Percentiles rank a stretch among this genome's conserved stretches.
These are phyloP conservation scores for Engystomops pustulosus DNA, from an alignment of 2,113 vertebrate species.

Conservation along the genomic window DNA sequence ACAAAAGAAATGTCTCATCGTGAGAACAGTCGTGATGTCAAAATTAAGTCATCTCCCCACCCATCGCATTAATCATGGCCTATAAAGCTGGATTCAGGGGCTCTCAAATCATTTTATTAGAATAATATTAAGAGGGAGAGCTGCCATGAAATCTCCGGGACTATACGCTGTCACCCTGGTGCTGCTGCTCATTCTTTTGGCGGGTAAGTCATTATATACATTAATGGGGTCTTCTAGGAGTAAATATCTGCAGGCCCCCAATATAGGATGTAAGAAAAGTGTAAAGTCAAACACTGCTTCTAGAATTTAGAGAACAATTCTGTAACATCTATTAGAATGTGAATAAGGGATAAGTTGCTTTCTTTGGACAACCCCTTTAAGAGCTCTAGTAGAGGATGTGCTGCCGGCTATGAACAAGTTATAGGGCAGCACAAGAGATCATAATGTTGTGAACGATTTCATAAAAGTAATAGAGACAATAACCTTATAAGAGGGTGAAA, in stretches of 20 bases:
- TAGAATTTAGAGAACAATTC: background rate
- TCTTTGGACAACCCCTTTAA: no score
- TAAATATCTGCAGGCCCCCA: background rate
- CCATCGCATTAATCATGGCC: background rate
- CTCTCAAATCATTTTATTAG: background rate
- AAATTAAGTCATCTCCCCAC: conserved; percentile 2
- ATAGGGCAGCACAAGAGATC: no score
- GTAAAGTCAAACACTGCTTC: background rate
- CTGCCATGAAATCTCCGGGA: background rate
- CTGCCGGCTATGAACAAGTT: no score
- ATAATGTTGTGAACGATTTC: no score
- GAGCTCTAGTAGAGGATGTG: no score
- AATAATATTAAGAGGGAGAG: background rate
- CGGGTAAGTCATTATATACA: background rate
- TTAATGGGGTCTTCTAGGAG: background rate
- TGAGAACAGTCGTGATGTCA: background rate
- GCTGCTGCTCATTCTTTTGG: background rate
- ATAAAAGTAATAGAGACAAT: no score
- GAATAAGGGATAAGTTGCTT: no score
- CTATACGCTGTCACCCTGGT: background rate
- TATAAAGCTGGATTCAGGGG: conserved; percentile 15
- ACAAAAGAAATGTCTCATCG: conserved; percentile 15
- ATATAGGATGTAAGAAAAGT: background rate
- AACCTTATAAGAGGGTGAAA: no score
- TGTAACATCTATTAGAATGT: no score